Evolutionary conservation across 2,113 vertebrate genomes (phyloP).

Genomic region (Tragelaphus strepsiceros): DNA sequence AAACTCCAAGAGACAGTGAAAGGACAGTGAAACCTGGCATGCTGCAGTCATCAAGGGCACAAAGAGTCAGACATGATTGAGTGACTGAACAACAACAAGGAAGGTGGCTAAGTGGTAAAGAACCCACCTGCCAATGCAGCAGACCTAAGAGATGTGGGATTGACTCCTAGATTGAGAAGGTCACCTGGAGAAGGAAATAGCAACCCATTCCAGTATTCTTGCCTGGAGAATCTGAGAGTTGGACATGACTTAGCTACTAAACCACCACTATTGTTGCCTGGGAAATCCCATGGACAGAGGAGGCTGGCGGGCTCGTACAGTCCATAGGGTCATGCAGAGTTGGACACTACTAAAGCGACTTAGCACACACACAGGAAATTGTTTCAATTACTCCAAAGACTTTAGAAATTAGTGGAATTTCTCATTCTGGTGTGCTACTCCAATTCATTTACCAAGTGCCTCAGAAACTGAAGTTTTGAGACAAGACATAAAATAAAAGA

Average conservation of each 20-base stretch:
- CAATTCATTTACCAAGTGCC: background rate
- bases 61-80: background rate
- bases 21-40: background rate
- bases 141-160: background rate
- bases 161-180: background rate
- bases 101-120: background rate
- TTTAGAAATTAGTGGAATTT: background rate
- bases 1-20: background rate
- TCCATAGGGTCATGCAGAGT: background rate
- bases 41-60: background rate
- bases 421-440: background rate
- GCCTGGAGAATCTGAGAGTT: background rate
- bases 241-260: background rate
- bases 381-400: background rate
- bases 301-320: accelerated
- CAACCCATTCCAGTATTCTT: background rate
- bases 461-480: background rate
- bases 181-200: background rate
- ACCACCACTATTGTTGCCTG: background rate
- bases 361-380: background rate
- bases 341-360: background rate
- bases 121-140: background rate
- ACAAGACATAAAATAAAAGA: background rate
- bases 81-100: background rate
- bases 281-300: background rate